phyloP scores from a whole-genome alignment of 2,888 invertebrate species.

The Drosophila kanekoi region DNA sequence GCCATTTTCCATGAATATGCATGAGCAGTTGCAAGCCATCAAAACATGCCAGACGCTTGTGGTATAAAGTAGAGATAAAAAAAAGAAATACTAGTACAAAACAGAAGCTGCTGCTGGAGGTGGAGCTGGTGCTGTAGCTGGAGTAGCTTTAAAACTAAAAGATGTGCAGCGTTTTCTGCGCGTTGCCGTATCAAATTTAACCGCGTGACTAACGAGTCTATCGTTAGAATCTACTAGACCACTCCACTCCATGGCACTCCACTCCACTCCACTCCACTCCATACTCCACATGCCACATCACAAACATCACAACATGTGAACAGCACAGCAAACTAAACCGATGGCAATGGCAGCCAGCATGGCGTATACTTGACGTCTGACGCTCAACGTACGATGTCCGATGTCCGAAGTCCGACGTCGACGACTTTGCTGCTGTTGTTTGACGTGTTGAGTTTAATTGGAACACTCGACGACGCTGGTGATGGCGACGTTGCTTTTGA shows the following conservation, averaged over 20 bases:
- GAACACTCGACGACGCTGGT: constrained; percentile 69
- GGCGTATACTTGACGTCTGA: constrained; percentile 74
- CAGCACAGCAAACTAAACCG: constrained; percentile 52
- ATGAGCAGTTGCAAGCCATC: constrained; percentile 78
- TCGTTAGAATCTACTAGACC: constrained; percentile 61
- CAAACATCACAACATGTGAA: constrained; percentile 41
- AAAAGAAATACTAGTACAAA: background rate
- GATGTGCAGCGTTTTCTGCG: constrained; percentile 37
- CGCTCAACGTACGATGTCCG: constrained; percentile 31
- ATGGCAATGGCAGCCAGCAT: constrained; percentile 51
- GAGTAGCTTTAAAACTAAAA: constrained; percentile 62
- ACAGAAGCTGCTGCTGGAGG: background rate
- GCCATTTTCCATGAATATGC: constrained; percentile 72
- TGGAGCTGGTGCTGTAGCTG: background rate
- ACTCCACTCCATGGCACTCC: constrained; percentile 3
- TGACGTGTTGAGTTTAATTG: constrained; percentile 80
- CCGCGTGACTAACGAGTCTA: constrained; percentile 75
- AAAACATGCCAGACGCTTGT: constrained; percentile 67
- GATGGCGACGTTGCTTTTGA: constrained; percentile 61
- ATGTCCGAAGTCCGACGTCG: constrained; percentile 4
- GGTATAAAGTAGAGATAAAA: constrained; percentile 3
- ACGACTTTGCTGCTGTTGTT: constrained; percentile 58
- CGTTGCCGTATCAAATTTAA: constrained; percentile 69
- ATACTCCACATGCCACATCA: constrained; percentile 24
- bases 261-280: constrained; percentile 16